These are phyloP conservation scores for Proisotoma minuta DNA, from an alignment of 2,888 invertebrate genomes.

Conservation along the genomic window DNA sequence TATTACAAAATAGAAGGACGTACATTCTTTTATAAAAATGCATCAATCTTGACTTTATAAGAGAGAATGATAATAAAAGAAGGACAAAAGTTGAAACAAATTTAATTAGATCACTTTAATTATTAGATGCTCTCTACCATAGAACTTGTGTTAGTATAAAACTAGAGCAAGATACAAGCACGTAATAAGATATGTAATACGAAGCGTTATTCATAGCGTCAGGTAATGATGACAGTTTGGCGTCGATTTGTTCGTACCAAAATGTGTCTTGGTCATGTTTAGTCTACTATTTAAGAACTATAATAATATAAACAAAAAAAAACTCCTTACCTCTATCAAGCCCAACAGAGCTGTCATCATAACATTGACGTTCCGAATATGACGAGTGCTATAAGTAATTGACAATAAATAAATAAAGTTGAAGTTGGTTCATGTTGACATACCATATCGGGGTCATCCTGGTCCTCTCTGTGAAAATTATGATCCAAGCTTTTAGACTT, in stretches of 20 bases:
- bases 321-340: slow-evolving; percentile 15
- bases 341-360: slow-evolving; percentile 10
- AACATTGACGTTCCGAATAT: slow-evolving; percentile 7
- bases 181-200: too few relatives aligned
- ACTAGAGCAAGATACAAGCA: too few relatives aligned
- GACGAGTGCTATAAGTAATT: background rate
- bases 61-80: too few relatives aligned
- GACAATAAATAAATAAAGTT: background rate
- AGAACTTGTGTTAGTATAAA: too few relatives aligned
- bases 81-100: too few relatives aligned
- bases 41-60: too few relatives aligned
- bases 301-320: background rate
- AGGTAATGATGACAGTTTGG: too few relatives aligned
- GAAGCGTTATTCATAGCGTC: too few relatives aligned
- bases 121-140: too few relatives aligned
- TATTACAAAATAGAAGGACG: too few relatives aligned
- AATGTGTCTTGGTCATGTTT: background rate
- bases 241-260: background rate
- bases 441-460: slow-evolving; percentile 26
- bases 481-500: slow-evolving; percentile 47
- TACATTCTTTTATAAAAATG: too few relatives aligned
- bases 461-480: slow-evolving; percentile 25
- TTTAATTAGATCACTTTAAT: too few relatives aligned
- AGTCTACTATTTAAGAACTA: background rate
- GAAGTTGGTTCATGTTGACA: background rate